These are phyloP conservation scores for Ochropleura leucogaster DNA, from an alignment of 2,888 invertebrate genomes.

Conservation along the genomic window DNA sequence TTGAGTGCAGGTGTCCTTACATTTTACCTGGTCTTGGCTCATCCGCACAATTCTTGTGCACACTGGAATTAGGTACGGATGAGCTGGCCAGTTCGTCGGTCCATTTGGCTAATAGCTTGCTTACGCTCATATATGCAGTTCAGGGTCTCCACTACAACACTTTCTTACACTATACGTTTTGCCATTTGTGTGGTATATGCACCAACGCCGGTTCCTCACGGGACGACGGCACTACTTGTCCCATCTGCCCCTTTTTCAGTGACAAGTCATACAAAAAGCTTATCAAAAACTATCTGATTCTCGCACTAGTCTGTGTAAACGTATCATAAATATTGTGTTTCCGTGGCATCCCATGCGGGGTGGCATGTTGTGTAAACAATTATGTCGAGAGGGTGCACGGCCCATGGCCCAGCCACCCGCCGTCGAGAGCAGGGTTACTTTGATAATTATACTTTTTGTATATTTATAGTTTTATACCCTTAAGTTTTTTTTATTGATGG, in stretches of 20 bases:
- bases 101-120: background rate
- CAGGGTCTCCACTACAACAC: background rate
- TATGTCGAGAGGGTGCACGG: conserved; percentile 56
- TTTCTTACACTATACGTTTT: background rate
- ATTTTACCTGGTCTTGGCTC: background rate
- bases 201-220: background rate
- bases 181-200: background rate
- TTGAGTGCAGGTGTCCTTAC: background rate
- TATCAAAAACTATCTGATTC: conserved; percentile 21
- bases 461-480: conserved; percentile 41
- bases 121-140: background rate
- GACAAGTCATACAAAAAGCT: background rate
- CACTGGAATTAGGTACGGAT: too few relatives aligned
- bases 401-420: conserved; percentile 13
- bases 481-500: conserved; percentile 45
- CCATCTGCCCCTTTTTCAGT: background rate
- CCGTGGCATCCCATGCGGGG: conserved; percentile 71
- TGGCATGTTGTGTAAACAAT: conserved; percentile 72
- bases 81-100: background rate
- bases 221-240: background rate
- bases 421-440: conserved; percentile 49
- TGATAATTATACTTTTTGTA: conserved; percentile 59
- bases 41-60: background rate
- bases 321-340: conserved; percentile 73
- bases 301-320: conserved; percentile 52